phyloP scores from a whole-genome alignment of 2,797 vertebrate genomes.

The Bufotes viridis region DNA sequence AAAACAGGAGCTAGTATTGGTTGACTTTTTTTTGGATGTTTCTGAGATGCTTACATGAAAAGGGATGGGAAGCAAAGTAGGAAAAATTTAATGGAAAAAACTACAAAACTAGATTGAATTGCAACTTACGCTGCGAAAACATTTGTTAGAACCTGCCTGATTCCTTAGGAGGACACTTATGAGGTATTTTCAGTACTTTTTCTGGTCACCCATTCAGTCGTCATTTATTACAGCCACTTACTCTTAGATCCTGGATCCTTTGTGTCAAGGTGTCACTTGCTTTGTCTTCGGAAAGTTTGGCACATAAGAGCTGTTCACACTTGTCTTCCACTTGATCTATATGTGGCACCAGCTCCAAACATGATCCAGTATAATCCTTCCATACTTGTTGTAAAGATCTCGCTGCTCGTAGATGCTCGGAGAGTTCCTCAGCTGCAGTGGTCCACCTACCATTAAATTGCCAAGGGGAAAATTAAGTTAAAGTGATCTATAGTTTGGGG shows the following conservation, averaged over 20 bases:
- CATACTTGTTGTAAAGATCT: slow-evolving; percentile 75
- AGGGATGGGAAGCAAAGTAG: no score
- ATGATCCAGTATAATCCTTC: slow-evolving; percentile 70
- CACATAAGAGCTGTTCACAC: slow-evolving; percentile 65
- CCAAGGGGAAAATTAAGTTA: not conserved
- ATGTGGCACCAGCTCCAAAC: slow-evolving; percentile 61
- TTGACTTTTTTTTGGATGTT: not conserved
- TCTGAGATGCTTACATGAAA: not conserved
- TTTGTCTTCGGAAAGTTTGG: slow-evolving; percentile 66
- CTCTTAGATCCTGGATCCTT: slow-evolving; percentile 74
- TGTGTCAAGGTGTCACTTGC: slow-evolving; percentile 68
- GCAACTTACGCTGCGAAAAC: no score
- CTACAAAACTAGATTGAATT: no score
- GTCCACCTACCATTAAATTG: slow-evolving; percentile 78
- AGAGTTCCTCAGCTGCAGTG: slow-evolving; percentile 70
- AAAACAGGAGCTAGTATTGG: not conserved
- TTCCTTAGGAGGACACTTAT: not conserved
- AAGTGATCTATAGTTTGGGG: not conserved
- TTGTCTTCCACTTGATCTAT: slow-evolving; percentile 72
- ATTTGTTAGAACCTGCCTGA: not conserved
- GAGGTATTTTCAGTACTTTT: not conserved
- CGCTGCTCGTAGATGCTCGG: slow-evolving; percentile 70
- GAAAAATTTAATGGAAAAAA: not conserved
- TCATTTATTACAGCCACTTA: slow-evolving; percentile 61
- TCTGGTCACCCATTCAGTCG: not conserved